Percentiles rank a stretch among this genome's conserved stretches.
Conservation (phyloP, 2,113 vertebrate species). For the Illadopsis cleaveri region DNA sequence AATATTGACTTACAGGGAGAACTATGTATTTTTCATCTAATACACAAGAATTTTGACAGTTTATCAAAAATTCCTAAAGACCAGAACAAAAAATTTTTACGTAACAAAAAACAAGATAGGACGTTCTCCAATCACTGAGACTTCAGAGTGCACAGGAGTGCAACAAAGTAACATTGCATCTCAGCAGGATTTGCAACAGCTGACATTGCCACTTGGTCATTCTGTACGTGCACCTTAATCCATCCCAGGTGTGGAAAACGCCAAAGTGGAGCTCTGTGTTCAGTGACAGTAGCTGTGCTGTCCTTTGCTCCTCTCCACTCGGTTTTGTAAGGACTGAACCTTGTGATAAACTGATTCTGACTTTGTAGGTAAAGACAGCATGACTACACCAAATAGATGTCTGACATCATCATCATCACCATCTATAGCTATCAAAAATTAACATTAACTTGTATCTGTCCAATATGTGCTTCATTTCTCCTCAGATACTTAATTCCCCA, state of each 20-base stretch:
- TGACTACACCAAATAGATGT: not conserved
- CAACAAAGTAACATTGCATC: not conserved
- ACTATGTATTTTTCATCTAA: not conserved
- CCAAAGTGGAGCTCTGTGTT: not conserved
- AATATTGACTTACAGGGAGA: not conserved
- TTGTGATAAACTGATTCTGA: not conserved
- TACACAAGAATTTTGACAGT: not conserved
- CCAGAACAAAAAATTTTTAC: not conserved
- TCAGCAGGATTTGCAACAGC: not conserved
- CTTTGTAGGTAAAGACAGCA: not conserved
- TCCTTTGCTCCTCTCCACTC: not conserved
- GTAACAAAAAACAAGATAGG: not conserved
- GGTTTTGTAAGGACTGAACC: not conserved
- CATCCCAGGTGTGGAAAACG: not conserved
- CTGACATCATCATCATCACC: not conserved
- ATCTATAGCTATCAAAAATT: not conserved
- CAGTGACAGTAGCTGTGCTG: not conserved
- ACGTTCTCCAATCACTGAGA: not conserved
- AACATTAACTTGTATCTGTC: not conserved
- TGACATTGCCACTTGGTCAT: not conserved
- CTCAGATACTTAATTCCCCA: not conserved
- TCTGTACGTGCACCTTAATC: not conserved
- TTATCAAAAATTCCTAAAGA: not conserved
- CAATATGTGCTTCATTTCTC: not conserved
- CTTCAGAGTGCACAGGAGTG: not conserved